Base-by-base conservation (phyloP, 2,797 vertebrate species). In the Hephaestus fuliginosus region DNA sequence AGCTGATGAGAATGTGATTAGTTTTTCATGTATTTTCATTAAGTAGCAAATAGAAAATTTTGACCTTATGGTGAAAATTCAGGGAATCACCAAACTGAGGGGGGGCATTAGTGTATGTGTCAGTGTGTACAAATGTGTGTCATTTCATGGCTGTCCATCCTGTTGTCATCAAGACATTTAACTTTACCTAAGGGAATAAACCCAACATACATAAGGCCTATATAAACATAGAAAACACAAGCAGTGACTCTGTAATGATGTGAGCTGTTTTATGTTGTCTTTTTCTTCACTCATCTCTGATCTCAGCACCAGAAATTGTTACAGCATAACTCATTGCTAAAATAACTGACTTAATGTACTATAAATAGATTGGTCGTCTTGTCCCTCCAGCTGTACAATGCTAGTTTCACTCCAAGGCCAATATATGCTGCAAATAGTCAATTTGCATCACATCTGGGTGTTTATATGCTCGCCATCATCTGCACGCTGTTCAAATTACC, bases 371-470 rank as follows among this genome's bases (percentile, higher is more conserved):
- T 44, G 51, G 43, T 61, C 11, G 20, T 41, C 55, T 30, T 17
- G 17, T 43, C n/a, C 20, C 25, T 78, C 43, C 58, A 78, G 70
- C 48, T 48, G 58, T n/a, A 57, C 13, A 15, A 41, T 13, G 39
- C 10, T 61, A 61, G 28, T 61, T 13, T 62, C 33, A 28, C 4
- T 63, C 51, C 25, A 48, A 57, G 3, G 53, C 46, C 7, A 55
- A 13, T 46, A n/a, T 30, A 22, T 66, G 8, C 36, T 43, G 33
- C 15, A 14, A 48, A 48, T 58, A 25, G 8, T 52, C 17, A 58
- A 7, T 65, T 52, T 11, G 72, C 68, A 51, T 63, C 65, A 44
- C 61, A 70, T 67, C 68, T 67, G 80, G 62, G 25, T 61, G 36
- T 61, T 60, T 48, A 53, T 43, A 22, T 18, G 22, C 8, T 14